These are phyloP conservation scores for Alosa alosa DNA, from an alignment of 2,113 vertebrate genomes.

Conservation along the genomic window DNA sequence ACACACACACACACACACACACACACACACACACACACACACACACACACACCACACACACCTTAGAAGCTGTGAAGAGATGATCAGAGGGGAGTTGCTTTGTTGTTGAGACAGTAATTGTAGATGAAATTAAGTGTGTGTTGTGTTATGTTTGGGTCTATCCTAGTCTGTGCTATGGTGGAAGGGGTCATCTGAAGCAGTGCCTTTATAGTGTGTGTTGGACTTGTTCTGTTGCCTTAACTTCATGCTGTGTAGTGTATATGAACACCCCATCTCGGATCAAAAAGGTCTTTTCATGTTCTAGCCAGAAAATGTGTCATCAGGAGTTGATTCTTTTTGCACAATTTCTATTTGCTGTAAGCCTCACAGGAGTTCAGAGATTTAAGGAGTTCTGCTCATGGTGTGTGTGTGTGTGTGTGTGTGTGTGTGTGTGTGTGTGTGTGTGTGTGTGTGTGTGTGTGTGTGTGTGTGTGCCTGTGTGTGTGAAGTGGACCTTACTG, in stretches of 20 bases:
- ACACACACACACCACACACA: not conserved
- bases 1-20: too few relatives aligned
- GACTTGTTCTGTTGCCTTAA: too few relatives aligned
- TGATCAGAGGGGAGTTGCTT: not conserved
- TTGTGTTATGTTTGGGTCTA: too few relatives aligned
- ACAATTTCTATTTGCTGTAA: too few relatives aligned
- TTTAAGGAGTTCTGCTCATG: not conserved
- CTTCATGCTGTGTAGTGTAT: too few relatives aligned
- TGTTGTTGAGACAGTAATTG: not conserved
- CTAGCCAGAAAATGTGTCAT: not conserved
- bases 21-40: too few relatives aligned
- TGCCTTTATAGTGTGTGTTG: not conserved
- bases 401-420: not conserved
- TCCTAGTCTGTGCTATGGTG: not conserved
- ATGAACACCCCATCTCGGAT: not conserved
- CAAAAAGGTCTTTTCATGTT: not conserved
- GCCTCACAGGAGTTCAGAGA: not conserved
- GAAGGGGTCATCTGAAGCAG: not conserved
- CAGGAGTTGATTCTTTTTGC: not conserved
- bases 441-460: not conserved
- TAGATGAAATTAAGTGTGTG: not conserved
- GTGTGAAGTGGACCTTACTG: not conserved
- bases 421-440: not conserved
- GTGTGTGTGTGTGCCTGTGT: not conserved
- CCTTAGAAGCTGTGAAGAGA: not conserved